Evolutionary conservation across 2,113 vertebrate genomes (phyloP).

Genomic region (Chascanopsetta lugubris): DNA sequence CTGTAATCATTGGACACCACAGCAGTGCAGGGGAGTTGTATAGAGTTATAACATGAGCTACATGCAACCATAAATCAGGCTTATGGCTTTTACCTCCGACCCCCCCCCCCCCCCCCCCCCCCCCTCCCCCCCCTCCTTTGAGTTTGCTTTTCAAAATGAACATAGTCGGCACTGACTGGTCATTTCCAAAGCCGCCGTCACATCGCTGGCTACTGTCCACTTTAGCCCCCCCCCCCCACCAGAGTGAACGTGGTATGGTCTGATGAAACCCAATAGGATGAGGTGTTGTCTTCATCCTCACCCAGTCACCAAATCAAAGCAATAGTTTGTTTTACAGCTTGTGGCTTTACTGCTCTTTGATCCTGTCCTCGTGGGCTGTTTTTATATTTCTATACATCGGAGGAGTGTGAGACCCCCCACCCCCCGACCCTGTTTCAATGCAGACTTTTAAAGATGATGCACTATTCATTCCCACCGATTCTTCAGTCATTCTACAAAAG

Average conservation of each 20-base stretch:
- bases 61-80: too few relatives aligned
- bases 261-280: slow-evolving; percentile 5
- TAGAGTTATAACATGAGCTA: too few relatives aligned
- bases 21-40: too few relatives aligned
- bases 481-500: slow-evolving; percentile 29
- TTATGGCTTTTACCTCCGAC: too few relatives aligned
- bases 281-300: slow-evolving; percentile 9
- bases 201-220: slow-evolving; percentile 20
- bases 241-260: neutral
- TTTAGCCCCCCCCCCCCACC: neutral
- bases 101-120: too few relatives aligned
- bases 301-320: slow-evolving; percentile 72
- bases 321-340: slow-evolving; percentile 68
- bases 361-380: slow-evolving; percentile 16
- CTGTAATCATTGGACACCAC: too few relatives aligned
- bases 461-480: slow-evolving; percentile 31
- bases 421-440: slow-evolving; percentile 13
- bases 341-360: slow-evolving; percentile 15
- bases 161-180: slow-evolving; percentile 35
- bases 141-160: too few relatives aligned
- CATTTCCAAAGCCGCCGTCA: slow-evolving; percentile 51
- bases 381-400: slow-evolving; percentile 20
- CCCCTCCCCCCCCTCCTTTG: too few relatives aligned
- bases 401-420: slow-evolving; percentile 19
- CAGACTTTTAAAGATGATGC: slow-evolving; percentile 43